A percentile compares a stretch with the other conserved stretches of the same genome.
These are phyloP conservation scores for Notamacropus eugenii DNA, from an alignment of 2,797 vertebrate species.

Conservation along the genomic window DNA sequence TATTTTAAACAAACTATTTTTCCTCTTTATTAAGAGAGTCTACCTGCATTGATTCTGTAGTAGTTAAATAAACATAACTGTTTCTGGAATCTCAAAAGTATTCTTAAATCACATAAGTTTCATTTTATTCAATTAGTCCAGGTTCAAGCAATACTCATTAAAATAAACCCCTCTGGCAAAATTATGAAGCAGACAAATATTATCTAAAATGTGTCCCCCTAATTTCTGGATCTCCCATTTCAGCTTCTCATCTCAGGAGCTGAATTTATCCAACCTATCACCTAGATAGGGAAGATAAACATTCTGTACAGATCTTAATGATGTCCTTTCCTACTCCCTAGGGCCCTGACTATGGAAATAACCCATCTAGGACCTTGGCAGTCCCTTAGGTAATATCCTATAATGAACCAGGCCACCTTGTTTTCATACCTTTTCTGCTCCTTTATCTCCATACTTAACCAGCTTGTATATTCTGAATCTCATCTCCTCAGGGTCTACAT, in stretches of 20 bases:
- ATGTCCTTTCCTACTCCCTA: not conserved
- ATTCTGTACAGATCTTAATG: not conserved
- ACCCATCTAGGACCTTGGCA: not conserved
- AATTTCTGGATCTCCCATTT: not conserved
- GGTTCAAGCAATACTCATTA: not conserved
- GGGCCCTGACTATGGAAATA: not conserved
- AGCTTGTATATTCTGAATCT: not conserved
- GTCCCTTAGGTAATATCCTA: not conserved
- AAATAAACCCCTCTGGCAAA: not conserved
- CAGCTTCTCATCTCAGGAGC: not conserved
- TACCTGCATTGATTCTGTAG: not conserved
- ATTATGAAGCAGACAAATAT: not conserved
- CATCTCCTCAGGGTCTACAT: not conserved
- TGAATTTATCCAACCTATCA: not conserved
- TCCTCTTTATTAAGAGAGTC: not conserved
- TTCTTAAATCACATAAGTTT: not conserved
- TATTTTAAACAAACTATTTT: not conserved
- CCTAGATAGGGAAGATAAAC: not conserved
- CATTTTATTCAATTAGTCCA: not conserved
- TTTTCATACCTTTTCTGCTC: not conserved
- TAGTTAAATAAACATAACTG: not conserved
- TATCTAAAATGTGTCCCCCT: not conserved
- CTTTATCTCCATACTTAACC: not conserved
- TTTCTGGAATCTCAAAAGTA: constrained; percentile 16
- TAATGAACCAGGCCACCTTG: not conserved